phyloP scores from a whole-genome alignment of 2,113 vertebrate genomes.

The Manacus vitellinus region DNA sequence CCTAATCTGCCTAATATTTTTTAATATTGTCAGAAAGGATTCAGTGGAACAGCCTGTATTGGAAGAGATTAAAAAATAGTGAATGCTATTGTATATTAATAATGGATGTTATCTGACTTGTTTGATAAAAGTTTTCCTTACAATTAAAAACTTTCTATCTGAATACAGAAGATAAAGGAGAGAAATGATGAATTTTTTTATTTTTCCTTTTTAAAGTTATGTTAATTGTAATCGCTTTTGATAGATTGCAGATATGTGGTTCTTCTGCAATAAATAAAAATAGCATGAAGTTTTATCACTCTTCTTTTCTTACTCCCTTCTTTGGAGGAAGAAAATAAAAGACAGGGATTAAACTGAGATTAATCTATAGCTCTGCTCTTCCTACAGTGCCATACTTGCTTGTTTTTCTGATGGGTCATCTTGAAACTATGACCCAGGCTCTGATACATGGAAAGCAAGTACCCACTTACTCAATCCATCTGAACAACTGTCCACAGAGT shows the following conservation, averaged over 20 bases:
- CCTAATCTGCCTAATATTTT: neutral
- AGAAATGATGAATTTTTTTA: neutral
- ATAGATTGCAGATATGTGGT: neutral
- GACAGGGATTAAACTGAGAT: neutral
- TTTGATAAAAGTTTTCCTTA: neutral
- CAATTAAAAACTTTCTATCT: neutral
- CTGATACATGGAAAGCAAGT: neutral
- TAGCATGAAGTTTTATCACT: neutral
- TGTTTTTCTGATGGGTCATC: neutral
- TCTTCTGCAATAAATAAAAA: neutral
- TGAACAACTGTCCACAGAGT: neutral
- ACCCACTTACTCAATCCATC: neutral
- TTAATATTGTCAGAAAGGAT: neutral
- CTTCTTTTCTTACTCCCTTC: neutral
- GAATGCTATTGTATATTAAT: neutral
- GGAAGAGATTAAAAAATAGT: neutral
- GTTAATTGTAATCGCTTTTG: neutral
- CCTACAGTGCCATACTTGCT: neutral
- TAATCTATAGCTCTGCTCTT: neutral
- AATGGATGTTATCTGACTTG: neutral
- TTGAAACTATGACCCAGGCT: neutral
- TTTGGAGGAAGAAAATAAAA: neutral
- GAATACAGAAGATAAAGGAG: neutral
- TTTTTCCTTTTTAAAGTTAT: neutral
- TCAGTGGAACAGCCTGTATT: neutral